phyloP scores from a whole-genome alignment of 1,140 invertebrate species.

The Caenorhabditis latens region DNA sequence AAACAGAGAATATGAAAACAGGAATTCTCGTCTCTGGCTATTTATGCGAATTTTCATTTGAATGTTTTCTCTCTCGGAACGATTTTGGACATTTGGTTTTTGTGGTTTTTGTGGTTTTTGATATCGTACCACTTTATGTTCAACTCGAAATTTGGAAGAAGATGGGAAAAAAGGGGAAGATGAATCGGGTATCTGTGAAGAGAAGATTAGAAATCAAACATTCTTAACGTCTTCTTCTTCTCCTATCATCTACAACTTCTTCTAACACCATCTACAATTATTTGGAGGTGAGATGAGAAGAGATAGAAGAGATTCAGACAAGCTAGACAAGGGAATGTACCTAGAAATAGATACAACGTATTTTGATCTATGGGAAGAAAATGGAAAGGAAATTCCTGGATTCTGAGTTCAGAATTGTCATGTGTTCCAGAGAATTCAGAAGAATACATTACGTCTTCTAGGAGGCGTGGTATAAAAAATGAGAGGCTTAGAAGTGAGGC shows the following conservation, averaged over 20 bases:
- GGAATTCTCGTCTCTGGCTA: slow-evolving; percentile 13
- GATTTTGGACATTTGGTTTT: slow-evolving; percentile 41
- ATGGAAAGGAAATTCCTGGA: no score
- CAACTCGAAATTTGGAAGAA: neutral
- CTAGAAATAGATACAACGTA: slow-evolving; percentile 13
- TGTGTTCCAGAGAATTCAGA: neutral
- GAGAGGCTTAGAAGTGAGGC: slow-evolving; percentile 15
- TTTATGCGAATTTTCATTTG: slow-evolving; percentile 16
- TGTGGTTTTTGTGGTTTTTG: slow-evolving; percentile 24
- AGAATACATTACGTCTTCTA: neutral
- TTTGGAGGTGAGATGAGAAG: neutral
- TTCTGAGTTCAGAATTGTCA: no score
- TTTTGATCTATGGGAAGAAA: neutral
- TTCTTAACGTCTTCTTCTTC: neutral
- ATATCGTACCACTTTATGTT: slow-evolving; percentile 21
- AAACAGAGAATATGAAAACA: slow-evolving; percentile 6
- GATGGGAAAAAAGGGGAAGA: neutral
- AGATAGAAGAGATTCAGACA: neutral
- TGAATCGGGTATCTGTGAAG: neutral
- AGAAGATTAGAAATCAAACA: slow-evolving; percentile 55
- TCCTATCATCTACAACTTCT: slow-evolving; percentile 29
- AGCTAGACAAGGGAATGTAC: neutral
- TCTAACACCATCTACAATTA: neutral
- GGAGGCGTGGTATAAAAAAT: slow-evolving; percentile 15
- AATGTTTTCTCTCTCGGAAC: neutral